A percentile compares a stretch with the other conserved stretches of the same genome.
Evolutionary conservation across 2,888 invertebrate species (phyloP).

Genomic region (Noctua pronuba): DNA sequence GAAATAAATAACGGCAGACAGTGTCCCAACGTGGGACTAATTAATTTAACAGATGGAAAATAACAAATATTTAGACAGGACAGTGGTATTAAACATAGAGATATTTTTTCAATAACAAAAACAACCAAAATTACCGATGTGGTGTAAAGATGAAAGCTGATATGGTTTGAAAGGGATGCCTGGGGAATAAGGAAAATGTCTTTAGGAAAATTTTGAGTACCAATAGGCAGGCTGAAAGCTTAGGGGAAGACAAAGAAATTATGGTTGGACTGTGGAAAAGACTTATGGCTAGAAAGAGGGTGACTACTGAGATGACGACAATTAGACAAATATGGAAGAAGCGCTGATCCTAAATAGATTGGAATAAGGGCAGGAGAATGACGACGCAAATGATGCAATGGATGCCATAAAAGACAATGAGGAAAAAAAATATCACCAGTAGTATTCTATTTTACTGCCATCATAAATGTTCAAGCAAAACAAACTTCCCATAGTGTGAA

Average conservation of each 20-base stretch:
- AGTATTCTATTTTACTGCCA: not conserved
- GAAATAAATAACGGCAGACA: constrained; percentile 22
- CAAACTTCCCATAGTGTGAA: not conserved
- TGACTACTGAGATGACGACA: not conserved
- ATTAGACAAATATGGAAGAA: not conserved
- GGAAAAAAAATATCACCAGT: not conserved
- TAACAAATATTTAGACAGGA: constrained; percentile 11
- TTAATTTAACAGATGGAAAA: constrained; percentile 50
- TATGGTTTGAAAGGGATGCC: not conserved
- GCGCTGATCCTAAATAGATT: not conserved
- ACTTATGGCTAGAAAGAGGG: not conserved
- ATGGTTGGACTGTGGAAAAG: not conserved
- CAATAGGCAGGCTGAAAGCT: not conserved
- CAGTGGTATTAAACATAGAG: not conserved
- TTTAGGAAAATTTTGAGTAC: not conserved
- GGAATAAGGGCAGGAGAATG: not conserved
- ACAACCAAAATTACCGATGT: not conserved
- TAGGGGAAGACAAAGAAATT: not conserved
- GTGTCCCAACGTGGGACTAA: constrained; percentile 58
- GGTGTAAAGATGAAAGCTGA: not conserved
- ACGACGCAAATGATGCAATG: not conserved
- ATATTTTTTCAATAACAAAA: not conserved
- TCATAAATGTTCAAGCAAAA: not conserved
- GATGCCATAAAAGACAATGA: not conserved
- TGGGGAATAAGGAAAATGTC: not conserved